Evolutionary conservation across 92 coral and sea anemone species (phyloP), one percentile per base, ranked within the genome.

Genomic region (Blastomussa wellsi): DNA sequence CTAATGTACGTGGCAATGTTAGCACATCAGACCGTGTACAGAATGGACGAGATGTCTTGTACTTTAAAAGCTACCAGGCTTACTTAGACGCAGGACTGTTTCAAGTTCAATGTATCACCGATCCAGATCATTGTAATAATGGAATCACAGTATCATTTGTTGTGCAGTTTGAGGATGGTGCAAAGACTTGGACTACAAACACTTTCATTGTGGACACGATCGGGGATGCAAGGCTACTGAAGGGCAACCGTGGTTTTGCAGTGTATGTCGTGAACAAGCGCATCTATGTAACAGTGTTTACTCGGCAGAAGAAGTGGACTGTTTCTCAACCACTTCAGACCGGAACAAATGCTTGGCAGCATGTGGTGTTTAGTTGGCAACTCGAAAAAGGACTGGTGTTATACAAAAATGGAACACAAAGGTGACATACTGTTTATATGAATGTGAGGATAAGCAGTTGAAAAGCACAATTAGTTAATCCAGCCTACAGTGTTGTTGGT

Each of bases 111-210:
- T 96, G 98, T 60, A 85, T 94, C 17, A 75, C 90, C 7, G 90
- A 91, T 67, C 93, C 96, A 9, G 88, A 88, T 15, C 74, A 75
- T 24, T 96, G 98, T 44, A 28, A 29, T 12, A 51, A 79, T 80
- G 98, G 98, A 10, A 73, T 96, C 59, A 92, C 93, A 16, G 88
- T 92, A 24, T 89, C 96, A 0, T 87, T 96, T 17, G 94, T 92
- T 62, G 91, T 92, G n/a, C 90, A 84, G 85, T 92, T 95, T 59
- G 90, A 92, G 20, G 79, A 83, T 33, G 78, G 67, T n/a, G 96
- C 96, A 9, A 77, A 93, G 9, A 82, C 69, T 1, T 96, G 98
- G 98, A 26, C 72, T 13, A 59, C 87, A 60, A 88, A 91, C 29
- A 92, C 90, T 8, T 86, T 89, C 69, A 86, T 96, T 14, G 94